Conservation (phyloP, 2,797 vertebrate genomes). For the Rhabdomys pumilio region DNA sequence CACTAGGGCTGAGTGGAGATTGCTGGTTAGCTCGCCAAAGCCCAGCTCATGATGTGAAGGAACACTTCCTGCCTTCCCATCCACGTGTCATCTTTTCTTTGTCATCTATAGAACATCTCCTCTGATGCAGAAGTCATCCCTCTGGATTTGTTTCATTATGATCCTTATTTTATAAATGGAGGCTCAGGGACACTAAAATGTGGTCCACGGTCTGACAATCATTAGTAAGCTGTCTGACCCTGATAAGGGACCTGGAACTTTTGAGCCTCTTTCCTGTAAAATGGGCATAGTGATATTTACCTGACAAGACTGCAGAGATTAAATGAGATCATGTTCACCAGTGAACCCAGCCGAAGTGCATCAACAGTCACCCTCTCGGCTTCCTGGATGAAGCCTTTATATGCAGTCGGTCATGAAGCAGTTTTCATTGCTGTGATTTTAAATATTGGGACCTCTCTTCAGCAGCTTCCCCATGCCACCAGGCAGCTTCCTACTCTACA, state of each 20-base stretch:
- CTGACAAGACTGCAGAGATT: not conserved
- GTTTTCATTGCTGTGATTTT: constrained; percentile 57
- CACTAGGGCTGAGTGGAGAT: not conserved
- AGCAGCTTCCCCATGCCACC: not conserved
- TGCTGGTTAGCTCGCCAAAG: not conserved
- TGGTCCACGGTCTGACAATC: not conserved
- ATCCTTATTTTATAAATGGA: not conserved
- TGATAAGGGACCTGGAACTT: not conserved
- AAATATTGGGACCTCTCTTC: constrained; percentile 5
- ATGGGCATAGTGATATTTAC: not conserved
- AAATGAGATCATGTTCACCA: not conserved
- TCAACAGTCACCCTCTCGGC: not conserved
- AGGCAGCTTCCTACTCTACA: not conserved
- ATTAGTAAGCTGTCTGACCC: not conserved
- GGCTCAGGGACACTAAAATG: not conserved
- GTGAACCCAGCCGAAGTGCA: not conserved
- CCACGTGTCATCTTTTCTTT: too few relatives aligned
- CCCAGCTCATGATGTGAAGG: not conserved
- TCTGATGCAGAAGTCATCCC: not conserved
- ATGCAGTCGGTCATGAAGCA: constrained; percentile 13
- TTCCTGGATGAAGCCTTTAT: constrained; percentile 1
- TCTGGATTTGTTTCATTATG: not conserved
- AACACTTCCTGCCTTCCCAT: not conserved
- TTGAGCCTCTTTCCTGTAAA: constrained; percentile 9
- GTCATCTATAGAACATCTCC: not conserved